These are phyloP conservation scores for Drosophila obscura DNA, from an alignment of 1,140 invertebrate genomes.

Conservation along the genomic window DNA sequence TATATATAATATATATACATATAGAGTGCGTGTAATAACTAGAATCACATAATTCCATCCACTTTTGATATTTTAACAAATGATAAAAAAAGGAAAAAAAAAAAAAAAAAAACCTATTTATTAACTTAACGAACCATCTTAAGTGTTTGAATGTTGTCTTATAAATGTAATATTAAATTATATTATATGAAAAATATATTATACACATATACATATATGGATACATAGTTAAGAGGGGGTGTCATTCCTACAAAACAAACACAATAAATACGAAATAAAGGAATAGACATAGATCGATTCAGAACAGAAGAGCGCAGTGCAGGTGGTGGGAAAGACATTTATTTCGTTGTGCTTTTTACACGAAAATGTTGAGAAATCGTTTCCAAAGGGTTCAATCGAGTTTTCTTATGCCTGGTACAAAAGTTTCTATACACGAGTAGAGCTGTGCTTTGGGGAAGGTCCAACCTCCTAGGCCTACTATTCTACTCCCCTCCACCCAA, in stretches of 20 bases:
- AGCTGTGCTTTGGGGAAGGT: background rate
- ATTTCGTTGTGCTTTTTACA: slow-evolving; percentile 53
- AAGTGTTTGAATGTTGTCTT: slow-evolving; percentile 73
- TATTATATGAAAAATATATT: slow-evolving; percentile 23
- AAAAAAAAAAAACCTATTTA: slow-evolving; percentile 53
- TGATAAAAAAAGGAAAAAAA: slow-evolving; percentile 35
- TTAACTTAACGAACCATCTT: slow-evolving; percentile 59
- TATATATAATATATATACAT: slow-evolving; percentile 42
- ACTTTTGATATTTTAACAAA: slow-evolving; percentile 80
- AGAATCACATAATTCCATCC: slow-evolving; percentile 82
- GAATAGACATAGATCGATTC: background rate
- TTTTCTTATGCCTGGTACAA: slow-evolving; percentile 28
- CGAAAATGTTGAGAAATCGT: slow-evolving; percentile 32
- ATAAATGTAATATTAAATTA: slow-evolving; percentile 34
- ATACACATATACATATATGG: slow-evolving; percentile 3
- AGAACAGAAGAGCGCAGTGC: background rate
- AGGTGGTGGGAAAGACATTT: slow-evolving; percentile 22
- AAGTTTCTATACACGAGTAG: slow-evolving; percentile 25
- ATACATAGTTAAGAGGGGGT: slow-evolving; percentile 30
- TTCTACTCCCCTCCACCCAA: slow-evolving; percentile 22
- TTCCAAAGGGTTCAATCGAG: slow-evolving; percentile 22
- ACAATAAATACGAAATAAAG: slow-evolving; percentile 28
- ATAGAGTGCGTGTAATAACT: slow-evolving; percentile 73
- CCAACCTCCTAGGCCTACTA: slow-evolving; percentile 23
- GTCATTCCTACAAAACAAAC: slow-evolving; percentile 38